phyloP scores from a whole-genome alignment of 2,113 vertebrate species.

The Ariopsis seemanni region DNA sequence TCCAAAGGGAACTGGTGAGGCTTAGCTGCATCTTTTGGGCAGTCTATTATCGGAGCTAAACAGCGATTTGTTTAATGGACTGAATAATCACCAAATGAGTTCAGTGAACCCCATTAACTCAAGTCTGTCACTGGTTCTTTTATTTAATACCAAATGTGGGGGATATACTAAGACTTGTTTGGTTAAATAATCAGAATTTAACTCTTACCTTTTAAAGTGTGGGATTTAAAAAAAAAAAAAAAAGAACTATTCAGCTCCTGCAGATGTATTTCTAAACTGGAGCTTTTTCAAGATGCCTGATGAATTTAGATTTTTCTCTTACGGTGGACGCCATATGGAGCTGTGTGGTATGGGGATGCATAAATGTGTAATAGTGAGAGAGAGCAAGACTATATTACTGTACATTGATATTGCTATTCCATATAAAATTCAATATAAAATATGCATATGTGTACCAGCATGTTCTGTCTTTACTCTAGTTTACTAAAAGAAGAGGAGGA shows the following conservation, averaged over 20 bases:
- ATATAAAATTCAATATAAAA: background rate
- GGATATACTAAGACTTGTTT: background rate
- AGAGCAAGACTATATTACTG: background rate
- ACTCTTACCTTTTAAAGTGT: background rate
- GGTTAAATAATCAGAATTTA: background rate
- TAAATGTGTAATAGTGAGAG: background rate
- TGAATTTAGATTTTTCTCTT: background rate
- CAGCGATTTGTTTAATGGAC: slow-evolving; percentile 36
- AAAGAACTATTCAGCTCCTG: background rate
- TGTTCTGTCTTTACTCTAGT: background rate
- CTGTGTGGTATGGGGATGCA: background rate
- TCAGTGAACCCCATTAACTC: slow-evolving; percentile 7
- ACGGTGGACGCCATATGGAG: background rate
- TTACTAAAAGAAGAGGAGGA: background rate
- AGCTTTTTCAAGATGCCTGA: background rate
- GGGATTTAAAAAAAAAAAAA: no score
- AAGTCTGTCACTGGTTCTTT: slow-evolving; percentile 22
- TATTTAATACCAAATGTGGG: slow-evolving; percentile 16
- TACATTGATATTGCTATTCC: background rate
- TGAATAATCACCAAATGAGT: slow-evolving; percentile 33
- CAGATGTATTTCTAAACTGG: background rate
- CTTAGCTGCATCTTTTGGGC: slow-evolving; percentile 1
- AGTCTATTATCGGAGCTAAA: slow-evolving; percentile 14
- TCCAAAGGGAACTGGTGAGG: slow-evolving; percentile 6
- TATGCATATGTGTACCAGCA: background rate